These are phyloP conservation scores for Synchiropus splendidus DNA, from an alignment of 2,113 vertebrate species.

Conservation along the genomic window DNA sequence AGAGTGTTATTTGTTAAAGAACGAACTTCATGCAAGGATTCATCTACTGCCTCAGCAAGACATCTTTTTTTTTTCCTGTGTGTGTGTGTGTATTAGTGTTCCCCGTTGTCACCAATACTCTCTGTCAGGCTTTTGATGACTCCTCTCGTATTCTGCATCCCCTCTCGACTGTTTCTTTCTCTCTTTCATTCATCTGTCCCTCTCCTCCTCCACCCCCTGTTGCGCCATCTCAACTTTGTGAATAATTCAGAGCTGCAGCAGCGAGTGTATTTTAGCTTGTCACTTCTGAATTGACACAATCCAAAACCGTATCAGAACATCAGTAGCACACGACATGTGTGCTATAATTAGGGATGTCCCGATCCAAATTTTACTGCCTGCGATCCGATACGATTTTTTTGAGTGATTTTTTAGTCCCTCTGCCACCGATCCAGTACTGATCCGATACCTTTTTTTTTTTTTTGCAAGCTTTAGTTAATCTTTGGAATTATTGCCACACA, in stretches of 20 bases:
- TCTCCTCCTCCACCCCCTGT: constrained; percentile 1
- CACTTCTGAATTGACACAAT: constrained; percentile 34
- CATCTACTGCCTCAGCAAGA: background rate
- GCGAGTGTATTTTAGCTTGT: constrained; percentile 38
- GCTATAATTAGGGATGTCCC: too few species aligned
- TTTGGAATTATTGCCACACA: too few species aligned
- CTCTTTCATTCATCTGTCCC: constrained; percentile 16
- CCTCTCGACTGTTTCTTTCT: constrained; percentile 20
- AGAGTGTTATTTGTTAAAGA: constrained; percentile 11
- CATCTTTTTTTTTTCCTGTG: background rate
- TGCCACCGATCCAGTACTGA: too few species aligned
- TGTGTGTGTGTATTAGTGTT: background rate
- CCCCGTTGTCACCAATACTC: background rate
- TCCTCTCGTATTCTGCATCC: constrained; percentile 3
- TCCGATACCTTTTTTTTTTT: too few species aligned
- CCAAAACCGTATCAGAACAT: constrained; percentile 1
- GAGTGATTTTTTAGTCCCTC: too few species aligned
- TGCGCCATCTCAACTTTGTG: constrained; percentile 21
- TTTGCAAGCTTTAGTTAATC: too few species aligned
- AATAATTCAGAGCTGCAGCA: constrained; percentile 43
- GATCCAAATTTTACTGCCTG: too few species aligned
- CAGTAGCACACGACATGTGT: background rate
- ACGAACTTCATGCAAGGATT: background rate
- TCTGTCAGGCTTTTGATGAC: background rate
- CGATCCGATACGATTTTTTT: too few species aligned